phyloP scores from a whole-genome alignment of 2,113 vertebrate species.

The Misgurnus mizolepis region DNA sequence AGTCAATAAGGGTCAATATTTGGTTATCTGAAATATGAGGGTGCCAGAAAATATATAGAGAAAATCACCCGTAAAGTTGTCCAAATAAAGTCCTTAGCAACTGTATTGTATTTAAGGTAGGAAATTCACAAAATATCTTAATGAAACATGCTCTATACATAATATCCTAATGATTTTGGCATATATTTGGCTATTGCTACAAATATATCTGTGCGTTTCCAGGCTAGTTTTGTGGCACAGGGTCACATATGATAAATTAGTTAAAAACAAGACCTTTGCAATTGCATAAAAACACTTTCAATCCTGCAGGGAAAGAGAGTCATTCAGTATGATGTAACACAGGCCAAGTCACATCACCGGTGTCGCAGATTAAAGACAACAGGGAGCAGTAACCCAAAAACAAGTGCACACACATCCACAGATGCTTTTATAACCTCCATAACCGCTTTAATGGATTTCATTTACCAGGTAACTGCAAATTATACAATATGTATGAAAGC shows the following conservation, averaged over 20 bases:
- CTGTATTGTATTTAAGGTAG: too few species aligned
- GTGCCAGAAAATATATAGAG: too few species aligned
- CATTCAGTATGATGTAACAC: conserved; percentile 51
- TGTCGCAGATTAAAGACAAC: conserved; percentile 11
- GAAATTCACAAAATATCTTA: too few species aligned
- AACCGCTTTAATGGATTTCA: background rate
- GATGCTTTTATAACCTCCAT: background rate
- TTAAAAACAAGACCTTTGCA: conserved; percentile 40
- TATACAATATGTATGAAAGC: background rate
- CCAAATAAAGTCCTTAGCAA: too few species aligned
- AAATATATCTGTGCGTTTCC: too few species aligned
- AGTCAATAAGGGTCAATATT: too few species aligned
- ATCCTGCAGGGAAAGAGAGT: conserved; percentile 36
- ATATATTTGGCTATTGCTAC: too few species aligned
- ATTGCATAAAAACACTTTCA: conserved; percentile 45
- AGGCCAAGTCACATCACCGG: conserved; percentile 44
- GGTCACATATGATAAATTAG: conserved; percentile 3
- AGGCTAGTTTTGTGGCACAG: too few species aligned
- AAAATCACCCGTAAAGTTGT: too few species aligned
- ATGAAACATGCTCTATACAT: too few species aligned
- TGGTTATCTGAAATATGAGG: too few species aligned
- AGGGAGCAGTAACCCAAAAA: background rate
- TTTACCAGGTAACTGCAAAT: background rate
- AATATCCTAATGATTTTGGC: too few species aligned
- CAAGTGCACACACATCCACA: conserved; percentile 16